Evolutionary conservation across 2,113 vertebrate genomes (phyloP), one percentile per base, ranked within the genome.

Genomic region (Pristiophorus japonicus): DNA sequence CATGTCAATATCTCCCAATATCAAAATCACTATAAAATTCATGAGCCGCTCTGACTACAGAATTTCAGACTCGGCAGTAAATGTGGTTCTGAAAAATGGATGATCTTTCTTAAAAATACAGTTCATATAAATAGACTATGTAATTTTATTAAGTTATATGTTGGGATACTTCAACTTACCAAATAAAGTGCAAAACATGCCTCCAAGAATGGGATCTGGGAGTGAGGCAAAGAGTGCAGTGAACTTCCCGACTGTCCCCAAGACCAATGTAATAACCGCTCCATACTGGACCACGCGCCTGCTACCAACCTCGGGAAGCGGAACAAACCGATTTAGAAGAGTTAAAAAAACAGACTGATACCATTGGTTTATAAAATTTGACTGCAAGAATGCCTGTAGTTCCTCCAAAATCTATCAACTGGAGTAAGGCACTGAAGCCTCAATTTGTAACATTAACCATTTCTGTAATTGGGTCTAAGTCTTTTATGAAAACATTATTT

Each of bases 181-280:
- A 2, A 99, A 99, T 3, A 99, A 97, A 0, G 99, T 99, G 97
- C 99, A 99, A 97, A 99, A 99, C 98, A 99, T 99, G 22, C 99
- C 99, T 7, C 99, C 99, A 0, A 99, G 98, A 95, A 99, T 98
- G 0, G 99, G 99, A 96, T 99, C 99, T 0, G 99, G 99, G 94
- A 99, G 96, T 0, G 99, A 99, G 27, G 99, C 99, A 1, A 99
- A 99, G 87, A 99, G 97, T 12, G 99, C 99, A 0, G 99, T 99
- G 97, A 99, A 99, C 96, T 99, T 99, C 63, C 99, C 99, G 0
- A 99, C 81, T 3, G 98, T 98, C 20, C 99, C 99, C 96, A 99
- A 95, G 59, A 99, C 0, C 2, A 99, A 96, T 99, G 99, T 99
- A 97, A 99, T 99, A 14, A 96, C 97, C 0, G 99, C 99, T 7